A percentile compares a stretch with the other conserved stretches of the same genome.
These are phyloP conservation scores for Acomys russatus DNA, from an alignment of 2,797 vertebrate genomes.

Conservation along the genomic window DNA sequence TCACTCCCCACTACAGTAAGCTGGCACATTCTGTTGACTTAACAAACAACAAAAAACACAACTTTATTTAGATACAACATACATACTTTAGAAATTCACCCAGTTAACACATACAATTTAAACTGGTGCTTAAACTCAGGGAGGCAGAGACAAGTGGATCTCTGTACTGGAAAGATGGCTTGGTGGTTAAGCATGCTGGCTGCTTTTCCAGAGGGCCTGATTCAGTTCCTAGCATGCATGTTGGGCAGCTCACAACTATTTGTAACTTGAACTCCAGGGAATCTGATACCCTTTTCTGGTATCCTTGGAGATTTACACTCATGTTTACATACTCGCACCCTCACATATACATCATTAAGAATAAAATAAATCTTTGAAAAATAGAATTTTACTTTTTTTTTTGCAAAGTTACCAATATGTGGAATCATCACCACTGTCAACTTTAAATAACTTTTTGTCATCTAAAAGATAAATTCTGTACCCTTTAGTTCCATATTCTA, in stretches of 20 bases:
- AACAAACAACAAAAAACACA: neutral
- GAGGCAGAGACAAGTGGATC: too few species aligned
- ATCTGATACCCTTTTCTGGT: neutral
- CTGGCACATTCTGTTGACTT: neutral
- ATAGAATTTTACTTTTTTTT: neutral
- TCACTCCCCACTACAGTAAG: neutral
- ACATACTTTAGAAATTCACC: neutral
- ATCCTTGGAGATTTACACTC: neutral
- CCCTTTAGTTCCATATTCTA: neutral
- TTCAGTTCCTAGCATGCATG: neutral
- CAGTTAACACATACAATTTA: neutral
- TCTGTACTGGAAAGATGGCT: neutral
- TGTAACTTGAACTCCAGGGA: neutral
- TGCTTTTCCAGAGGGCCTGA: neutral
- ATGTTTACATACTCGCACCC: neutral
- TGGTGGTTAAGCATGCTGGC: neutral
- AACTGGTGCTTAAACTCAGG: too few species aligned
- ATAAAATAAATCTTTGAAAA: neutral
- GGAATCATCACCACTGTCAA: neutral
- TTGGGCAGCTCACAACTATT: neutral
- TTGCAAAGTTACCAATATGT: neutral
- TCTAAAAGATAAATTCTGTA: neutral
- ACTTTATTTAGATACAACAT: neutral
- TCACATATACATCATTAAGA: neutral
- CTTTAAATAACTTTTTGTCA: slow-evolving; percentile 24